Evolutionary conservation across 2,113 vertebrate species (phyloP), one percentile per base, ranked within the genome.

Genomic region (Promerops cafer): DNA sequence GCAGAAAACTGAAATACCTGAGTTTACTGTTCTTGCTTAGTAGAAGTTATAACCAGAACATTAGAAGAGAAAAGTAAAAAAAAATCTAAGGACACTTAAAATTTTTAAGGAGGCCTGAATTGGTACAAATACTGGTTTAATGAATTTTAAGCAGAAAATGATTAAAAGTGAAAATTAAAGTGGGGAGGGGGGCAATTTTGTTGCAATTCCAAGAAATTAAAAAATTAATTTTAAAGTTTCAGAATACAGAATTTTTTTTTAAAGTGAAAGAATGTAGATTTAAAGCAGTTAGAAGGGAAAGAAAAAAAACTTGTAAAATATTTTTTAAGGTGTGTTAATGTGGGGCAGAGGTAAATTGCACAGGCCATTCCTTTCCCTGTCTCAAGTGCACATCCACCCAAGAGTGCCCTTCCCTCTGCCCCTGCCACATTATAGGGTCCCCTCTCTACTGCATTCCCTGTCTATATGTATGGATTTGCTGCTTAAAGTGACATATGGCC

Each of bases 151-250:
- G 16, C 28, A 47, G n/a, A 74, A 53, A 64, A 50, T 16, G 0
- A 59, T 26, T 81, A 50, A 27, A 52, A 56, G 2, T 63, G 35
- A 7, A 54, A 45, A 39, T n/a, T 52, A 37, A 28, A 10, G 5
- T 4, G 8, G 1, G 0, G 2, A 1, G 2, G 5, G 4, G 13
- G 4, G 2, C 11, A 28, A 33, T 31, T 57, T 56, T 21, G 1
- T 17, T 88, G 19, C 30, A 10, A 65, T 47, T 88, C 75, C 28
- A 69, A 33, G 15, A 19, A 61, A 61, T 13, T 20, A 4, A 52
- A 54, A 20, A 66, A 30, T 10, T 2, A 3, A 12, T 28, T 45
- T 60, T n/a, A 22, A 42, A 50, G 13, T 9, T 40, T 24, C 80
- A 10, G 2, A 50, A 26, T 11, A 12, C 17, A 23, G 7, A 16